Percentiles rank a stretch among this genome's conserved stretches.
These are phyloP conservation scores for Chrysolina haemoptera DNA, from an alignment of 2,888 invertebrate genomes.

Conservation along the genomic window DNA sequence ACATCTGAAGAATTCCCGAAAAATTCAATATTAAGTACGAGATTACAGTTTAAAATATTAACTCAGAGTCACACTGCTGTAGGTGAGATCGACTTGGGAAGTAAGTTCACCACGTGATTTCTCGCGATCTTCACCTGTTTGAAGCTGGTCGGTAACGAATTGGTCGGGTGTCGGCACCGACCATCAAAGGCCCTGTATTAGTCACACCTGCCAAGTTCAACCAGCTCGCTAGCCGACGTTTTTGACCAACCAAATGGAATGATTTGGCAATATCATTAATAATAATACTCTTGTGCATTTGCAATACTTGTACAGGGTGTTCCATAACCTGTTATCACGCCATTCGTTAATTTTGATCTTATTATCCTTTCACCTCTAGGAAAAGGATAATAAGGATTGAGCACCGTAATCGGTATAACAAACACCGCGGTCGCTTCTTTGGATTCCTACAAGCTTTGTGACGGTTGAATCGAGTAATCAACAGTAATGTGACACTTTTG, in stretches of 20 bases:
- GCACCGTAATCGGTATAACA: slow-evolving; percentile 3
- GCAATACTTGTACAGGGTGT: slow-evolving; percentile 51
- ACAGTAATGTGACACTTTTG: not conserved
- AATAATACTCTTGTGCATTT: slow-evolving; percentile 62
- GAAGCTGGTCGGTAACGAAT: slow-evolving; percentile 12
- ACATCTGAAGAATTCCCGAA: slow-evolving; percentile 59
- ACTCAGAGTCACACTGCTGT: slow-evolving; percentile 66
- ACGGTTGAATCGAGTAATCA: slow-evolving; percentile 14
- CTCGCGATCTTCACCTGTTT: slow-evolving; percentile 17
- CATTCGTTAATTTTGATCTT: slow-evolving; percentile 18
- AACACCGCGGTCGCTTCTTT: slow-evolving; percentile 10
- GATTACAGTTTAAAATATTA: slow-evolving; percentile 68
- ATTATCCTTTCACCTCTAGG: slow-evolving; percentile 25
- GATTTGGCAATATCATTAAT: slow-evolving; percentile 69
- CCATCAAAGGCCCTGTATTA: slow-evolving; percentile 67
- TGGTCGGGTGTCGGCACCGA: slow-evolving; percentile 66
- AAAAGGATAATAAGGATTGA: slow-evolving; percentile 12
- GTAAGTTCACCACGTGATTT: slow-evolving; percentile 51
- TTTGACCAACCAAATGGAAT: slow-evolving; percentile 65
- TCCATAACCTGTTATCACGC: slow-evolving; percentile 36
- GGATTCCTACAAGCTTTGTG: slow-evolving; percentile 9
- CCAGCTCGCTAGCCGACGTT: slow-evolving; percentile 59
- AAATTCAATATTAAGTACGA: slow-evolving; percentile 65
- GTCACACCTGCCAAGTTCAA: slow-evolving; percentile 70
- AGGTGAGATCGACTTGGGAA: slow-evolving; percentile 64